Evolutionary conservation across 1,140 invertebrate genomes (phyloP), one percentile per base, ranked within the genome.

Genomic region (Lepidurus apus): DNA sequence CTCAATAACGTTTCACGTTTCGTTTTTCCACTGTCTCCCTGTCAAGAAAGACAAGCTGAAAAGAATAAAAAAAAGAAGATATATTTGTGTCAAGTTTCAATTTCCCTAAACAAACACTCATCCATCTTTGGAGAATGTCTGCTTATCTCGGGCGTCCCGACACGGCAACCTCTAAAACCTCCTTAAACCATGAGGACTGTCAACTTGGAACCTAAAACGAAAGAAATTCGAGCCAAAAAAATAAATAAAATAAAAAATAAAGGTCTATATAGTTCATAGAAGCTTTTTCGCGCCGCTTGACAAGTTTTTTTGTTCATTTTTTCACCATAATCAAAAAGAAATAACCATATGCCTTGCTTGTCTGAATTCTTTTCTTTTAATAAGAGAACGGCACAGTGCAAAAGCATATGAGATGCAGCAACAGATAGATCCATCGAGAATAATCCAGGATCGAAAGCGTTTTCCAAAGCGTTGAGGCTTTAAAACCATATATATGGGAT

Each of bases 41-140:
- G 13, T 21, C 17, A 17, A 13, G 53, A n/a, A 13, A 65, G 10
- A 21, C 7, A 65, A 9, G 53, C 10, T 10, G 45, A 47, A 65
- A 65, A 65, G 21, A 65, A 65, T n/a, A 65, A 21, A 34, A 34
- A 34, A 34, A 34, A 34, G 34, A 34, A 34, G 26, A 34, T 3
- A 34, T 34, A 34, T 21, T 65, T 65, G 53, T 65, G 53, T 65
- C 53, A 65, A 9, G 53, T 65, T 65, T 65, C 53, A 65, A 65
- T 65, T 65, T 65, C 53, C 53, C 53, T 65, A 65, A 65, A 65
- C 53, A 65, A 65, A 65, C 53, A 65, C 53, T 65, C 53, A 65
- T 65, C 53, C 53, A 21, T 65, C 53, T 65, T 34, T 65, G 53
- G 53, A 65, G 53, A n/a, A 65, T 21, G 53, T 13, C 21, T 21